Conservation (phyloP, 2,888 invertebrate species). For the Linyphia triangularis region DNA sequence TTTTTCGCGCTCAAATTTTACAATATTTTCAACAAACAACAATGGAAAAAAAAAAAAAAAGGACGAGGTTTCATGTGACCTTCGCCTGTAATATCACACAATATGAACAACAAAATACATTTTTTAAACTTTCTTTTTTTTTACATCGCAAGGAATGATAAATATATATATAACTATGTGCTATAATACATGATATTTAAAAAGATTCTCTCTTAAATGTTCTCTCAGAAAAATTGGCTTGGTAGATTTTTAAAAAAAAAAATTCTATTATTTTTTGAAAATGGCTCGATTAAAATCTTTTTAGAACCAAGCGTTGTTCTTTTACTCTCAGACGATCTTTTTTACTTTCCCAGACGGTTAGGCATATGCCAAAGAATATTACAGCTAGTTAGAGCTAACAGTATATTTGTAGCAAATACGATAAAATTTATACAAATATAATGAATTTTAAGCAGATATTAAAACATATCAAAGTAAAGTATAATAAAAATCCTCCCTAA, state of each 20-base stretch:
- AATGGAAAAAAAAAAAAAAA: constrained; percentile 13
- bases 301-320: background rate
- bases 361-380: too few species aligned
- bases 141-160: constrained; percentile 35
- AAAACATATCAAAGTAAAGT: too few species aligned
- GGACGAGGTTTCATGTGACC: constrained; percentile 8
- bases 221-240: constrained; percentile 65
- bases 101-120: constrained; percentile 47
- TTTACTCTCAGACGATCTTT: background rate
- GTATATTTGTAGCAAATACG: too few species aligned
- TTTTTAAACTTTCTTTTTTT: constrained; percentile 21
- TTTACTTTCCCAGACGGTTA: too few species aligned
- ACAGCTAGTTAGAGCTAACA: too few species aligned
- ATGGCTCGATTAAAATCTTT: background rate
- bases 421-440: too few species aligned
- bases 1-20: background rate
- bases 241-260: background rate
- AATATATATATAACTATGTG: constrained; percentile 38
- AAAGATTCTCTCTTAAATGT: constrained; percentile 62
- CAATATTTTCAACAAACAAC: constrained; percentile 42
- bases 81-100: constrained; percentile 18
- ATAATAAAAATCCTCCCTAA: too few species aligned
- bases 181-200: constrained; percentile 44
- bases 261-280: background rate
- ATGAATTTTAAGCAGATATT: too few species aligned